phyloP scores from a whole-genome alignment of 2,888 invertebrate genomes.

The Pandemis cinnamomeana region DNA sequence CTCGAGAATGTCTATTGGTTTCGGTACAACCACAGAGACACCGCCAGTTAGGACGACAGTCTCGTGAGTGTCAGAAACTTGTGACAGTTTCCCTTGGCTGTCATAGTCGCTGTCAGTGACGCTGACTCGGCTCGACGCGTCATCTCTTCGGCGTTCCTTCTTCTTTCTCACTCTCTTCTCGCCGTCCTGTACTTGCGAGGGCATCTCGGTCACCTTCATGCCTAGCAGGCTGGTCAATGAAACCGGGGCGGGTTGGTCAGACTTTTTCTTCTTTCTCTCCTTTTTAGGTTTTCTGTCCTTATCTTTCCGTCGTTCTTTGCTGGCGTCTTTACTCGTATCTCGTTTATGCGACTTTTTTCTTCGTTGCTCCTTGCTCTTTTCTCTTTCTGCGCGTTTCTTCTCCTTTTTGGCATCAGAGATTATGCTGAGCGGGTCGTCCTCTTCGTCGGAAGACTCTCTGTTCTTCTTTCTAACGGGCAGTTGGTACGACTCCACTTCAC shows the following conservation, averaged over 20 bases:
- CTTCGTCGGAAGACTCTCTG: constrained; percentile 52
- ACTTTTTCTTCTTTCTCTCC: constrained; percentile 46
- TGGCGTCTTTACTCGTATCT: constrained; percentile 34
- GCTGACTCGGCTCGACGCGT: constrained; percentile 25
- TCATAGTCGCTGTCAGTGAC: constrained; percentile 62
- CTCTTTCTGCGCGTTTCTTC: constrained; percentile 65
- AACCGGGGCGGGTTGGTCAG: constrained; percentile 44
- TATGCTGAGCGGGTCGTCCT: constrained; percentile 66
- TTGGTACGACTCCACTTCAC: constrained; percentile 48
- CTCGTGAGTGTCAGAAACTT: constrained; percentile 55
- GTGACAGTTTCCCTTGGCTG: constrained; percentile 65
- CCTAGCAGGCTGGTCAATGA: constrained; percentile 65
- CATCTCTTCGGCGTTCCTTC: constrained; percentile 36
- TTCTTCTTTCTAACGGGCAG: constrained; percentile 58
- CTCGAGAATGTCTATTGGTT: constrained; percentile 54
- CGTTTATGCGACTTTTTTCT: constrained; percentile 44
- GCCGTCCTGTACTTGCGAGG: constrained; percentile 22
- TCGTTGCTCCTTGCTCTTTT: constrained; percentile 60
- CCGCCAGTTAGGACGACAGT: constrained; percentile 65
- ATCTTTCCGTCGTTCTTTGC: constrained; percentile 46
- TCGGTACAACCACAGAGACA: constrained; percentile 68
- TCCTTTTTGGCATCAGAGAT: constrained; percentile 59
- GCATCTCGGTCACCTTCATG: constrained; percentile 60
- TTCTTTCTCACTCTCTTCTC: constrained; percentile 41
- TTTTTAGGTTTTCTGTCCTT: constrained; percentile 49